Base-by-base conservation (phyloP, 2,888 invertebrate species). In the Arge pagana region DNA sequence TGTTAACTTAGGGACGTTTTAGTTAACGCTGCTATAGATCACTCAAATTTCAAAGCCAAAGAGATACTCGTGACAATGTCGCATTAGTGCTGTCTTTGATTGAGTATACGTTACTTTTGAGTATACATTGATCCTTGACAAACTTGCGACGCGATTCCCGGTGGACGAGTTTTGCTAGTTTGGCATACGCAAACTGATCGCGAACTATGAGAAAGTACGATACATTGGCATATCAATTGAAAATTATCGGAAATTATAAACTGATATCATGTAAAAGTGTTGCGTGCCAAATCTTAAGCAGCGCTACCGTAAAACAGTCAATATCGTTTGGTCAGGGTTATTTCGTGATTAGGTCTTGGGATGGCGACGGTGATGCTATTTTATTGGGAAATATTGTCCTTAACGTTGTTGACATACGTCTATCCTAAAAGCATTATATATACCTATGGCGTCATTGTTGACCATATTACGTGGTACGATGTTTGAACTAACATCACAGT, bases 1-100 rank as follows among this genome's bases (percentile, higher is more conserved):
- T 24, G 10, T 45, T 15, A 10, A 33, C 30, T 45, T 45, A 33
- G 45, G 23, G 23, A 15, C 24, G 6, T 33, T 45, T 45, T 30
- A 45, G 45, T 21, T 45, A n/a, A 33, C 15, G 45, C 33, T 33
- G 33, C 13, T 23, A 18, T 35, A 45, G 45, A 45, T 45, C 35
- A 4, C 4, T 31, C 24, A n/a, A 15, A 23, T 23, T 45, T 45
- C n/a, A 33, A 33, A 45, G 23, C 35, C 13, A 7, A 45, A 23
- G 7, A 26, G n/a, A 23, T 16, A 45, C 35, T 35, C 13, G 11
- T 35, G 23, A n/a, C n/a, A n/a, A n/a, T n/a, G n/a, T n/a, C n/a
- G n/a, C n/a, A n/a, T n/a, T n/a, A n/a, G n/a, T n/a, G n/a, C n/a
- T n/a, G n/a, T n/a, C n/a, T n/a, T n/a, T n/a, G n/a, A n/a, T n/a